Evolutionary conservation across 2,797 vertebrate genomes (phyloP), one percentile per base, ranked within the genome.

Genomic region (Denticeps clupeoides): DNA sequence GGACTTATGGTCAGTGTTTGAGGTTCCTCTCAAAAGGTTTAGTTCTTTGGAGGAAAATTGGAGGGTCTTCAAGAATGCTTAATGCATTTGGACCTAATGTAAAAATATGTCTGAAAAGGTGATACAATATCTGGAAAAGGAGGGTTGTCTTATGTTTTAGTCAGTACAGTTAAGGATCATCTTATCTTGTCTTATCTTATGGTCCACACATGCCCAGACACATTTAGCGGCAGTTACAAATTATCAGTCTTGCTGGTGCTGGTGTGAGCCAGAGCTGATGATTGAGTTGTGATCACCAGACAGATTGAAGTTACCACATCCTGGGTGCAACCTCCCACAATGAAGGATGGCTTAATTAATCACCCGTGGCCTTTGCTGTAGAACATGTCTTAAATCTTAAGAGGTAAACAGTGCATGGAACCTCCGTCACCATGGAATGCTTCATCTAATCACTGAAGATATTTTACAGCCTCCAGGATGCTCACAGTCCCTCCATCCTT

Each of bases 271-370:
- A 12, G 11, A 19, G 40, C 18, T 25, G 12, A 21, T 51, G 51
- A 58, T 62, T 54, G 49, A 53, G 35, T 35, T 12, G 13, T 52
- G 55, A 53, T 59, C 44, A 57, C 27, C 12, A 27, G 13, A 38
- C 53, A 53, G 47, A 54, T 32, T 33, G 41, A 54, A 41, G 33
- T 32, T 47, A 26, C 45, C 21, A 40, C 44, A 31, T 26, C 28
- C 51, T 12, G 44, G 26, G 37, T 44, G 15, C 22, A 41, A 40
- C 26, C 40, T 53, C 26, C 18, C 10, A 8, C 41, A 8, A 41
- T 51, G 49, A 58, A 35, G 32, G 21, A 62, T 57, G 29, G 41
- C 4, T 25, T 35, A 42, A 40, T 70, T 58, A 53, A 53, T 63
- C 55, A 48, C 13, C 29, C 29, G 31, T 55, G 45, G 32, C 33